A percentile compares a stretch with the other conserved stretches of the same genome.
Conservation (phyloP, 2,113 vertebrate genomes). For the Syrrhaptes paradoxus region DNA sequence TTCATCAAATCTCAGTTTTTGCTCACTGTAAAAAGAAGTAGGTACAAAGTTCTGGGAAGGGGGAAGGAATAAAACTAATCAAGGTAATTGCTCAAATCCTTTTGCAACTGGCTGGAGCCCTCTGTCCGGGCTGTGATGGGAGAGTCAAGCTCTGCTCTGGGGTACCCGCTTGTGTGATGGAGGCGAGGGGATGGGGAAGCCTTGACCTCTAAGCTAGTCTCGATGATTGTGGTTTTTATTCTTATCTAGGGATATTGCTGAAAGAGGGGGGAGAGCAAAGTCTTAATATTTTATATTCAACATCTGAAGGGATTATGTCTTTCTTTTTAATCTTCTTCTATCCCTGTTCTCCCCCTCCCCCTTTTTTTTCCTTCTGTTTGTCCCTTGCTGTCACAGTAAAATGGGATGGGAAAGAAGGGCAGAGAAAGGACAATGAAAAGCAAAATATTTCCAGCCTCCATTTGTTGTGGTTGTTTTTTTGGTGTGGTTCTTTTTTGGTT, state of each 20-base stretch:
- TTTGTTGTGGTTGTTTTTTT: not conserved
- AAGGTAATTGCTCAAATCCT: not conserved
- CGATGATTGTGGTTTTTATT: not conserved
- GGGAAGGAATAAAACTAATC: not conserved
- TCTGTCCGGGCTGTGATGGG: fast-evolving
- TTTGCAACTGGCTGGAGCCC: not conserved
- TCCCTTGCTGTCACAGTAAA: not conserved
- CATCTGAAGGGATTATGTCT: conserved; percentile 3
- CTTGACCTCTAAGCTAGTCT: not conserved
- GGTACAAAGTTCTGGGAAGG: not conserved
- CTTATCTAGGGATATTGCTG: not conserved
- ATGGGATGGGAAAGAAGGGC: not conserved
- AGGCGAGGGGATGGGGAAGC: not conserved
- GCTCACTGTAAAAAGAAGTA: not conserved
- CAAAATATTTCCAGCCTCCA: not conserved
- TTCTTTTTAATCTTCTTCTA: not conserved
- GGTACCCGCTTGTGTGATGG: not conserved
- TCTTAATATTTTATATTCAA: conserved; percentile 20
- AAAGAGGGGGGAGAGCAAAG: not conserved
- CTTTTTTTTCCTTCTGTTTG: not conserved
- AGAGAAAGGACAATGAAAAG: conserved; percentile 23
- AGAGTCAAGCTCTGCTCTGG: not conserved
- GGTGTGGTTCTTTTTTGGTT: not conserved
- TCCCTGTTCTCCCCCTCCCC: not conserved
- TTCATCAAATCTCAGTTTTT: not conserved